Percentiles rank a stretch among this genome's conserved stretches.
phyloP scores from a whole-genome alignment of 2,113 vertebrate species.

The Vimba vimba region DNA sequence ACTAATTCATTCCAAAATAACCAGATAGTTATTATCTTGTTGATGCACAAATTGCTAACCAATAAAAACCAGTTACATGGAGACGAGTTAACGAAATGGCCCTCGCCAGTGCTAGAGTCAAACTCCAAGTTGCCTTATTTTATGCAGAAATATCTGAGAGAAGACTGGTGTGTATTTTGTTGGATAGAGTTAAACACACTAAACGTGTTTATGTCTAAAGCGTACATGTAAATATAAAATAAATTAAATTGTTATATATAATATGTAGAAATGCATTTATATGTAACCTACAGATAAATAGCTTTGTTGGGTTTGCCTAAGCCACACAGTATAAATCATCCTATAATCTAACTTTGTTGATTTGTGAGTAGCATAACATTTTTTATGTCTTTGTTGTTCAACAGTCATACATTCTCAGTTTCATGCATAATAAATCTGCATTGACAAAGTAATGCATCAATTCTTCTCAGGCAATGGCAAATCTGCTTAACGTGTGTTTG shows the following conservation, averaged over 20 bases:
- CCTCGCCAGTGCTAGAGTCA: not conserved
- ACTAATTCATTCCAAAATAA: not conserved
- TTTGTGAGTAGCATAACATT: not conserved
- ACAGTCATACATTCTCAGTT: not conserved
- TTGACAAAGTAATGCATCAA: not conserved
- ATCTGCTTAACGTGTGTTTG: not conserved
- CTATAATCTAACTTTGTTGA: not conserved
- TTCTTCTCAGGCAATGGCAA: not conserved
- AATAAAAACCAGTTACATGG: not conserved
- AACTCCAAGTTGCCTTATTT: constrained; percentile 30
- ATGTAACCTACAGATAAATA: not conserved
- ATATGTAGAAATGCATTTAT: not conserved
- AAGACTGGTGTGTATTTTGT: not conserved
- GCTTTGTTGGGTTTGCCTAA: not conserved
- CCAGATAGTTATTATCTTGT: not conserved
- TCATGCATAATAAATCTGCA: constrained; percentile 3
- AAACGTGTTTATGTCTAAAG: not conserved
- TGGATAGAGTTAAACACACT: not conserved
- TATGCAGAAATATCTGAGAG: constrained; percentile 17
- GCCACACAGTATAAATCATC: not conserved
- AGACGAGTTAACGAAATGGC: not conserved
- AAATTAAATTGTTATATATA: not conserved
- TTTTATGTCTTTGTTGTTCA: constrained; percentile 2
- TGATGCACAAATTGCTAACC: not conserved
- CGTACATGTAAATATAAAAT: not conserved